phyloP scores from a whole-genome alignment of 2,113 vertebrate genomes.

The Morone chrysops region DNA sequence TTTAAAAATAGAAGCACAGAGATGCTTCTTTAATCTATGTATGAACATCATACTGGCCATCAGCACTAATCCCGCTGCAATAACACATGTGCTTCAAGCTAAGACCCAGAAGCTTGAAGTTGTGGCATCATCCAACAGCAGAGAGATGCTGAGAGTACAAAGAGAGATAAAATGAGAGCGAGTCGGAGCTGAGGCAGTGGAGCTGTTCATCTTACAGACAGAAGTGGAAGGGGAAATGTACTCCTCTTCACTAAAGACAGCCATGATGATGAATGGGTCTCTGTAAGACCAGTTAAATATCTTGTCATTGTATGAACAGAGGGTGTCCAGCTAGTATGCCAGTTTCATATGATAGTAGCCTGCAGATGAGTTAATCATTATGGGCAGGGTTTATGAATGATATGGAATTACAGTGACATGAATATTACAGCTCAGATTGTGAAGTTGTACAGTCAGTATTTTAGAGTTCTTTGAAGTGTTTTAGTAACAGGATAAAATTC shows the following conservation, averaged over 20 bases:
- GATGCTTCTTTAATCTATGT: constrained; percentile 62
- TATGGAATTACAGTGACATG: background rate
- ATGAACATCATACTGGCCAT: constrained; percentile 46
- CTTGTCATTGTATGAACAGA: constrained; percentile 47
- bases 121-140: constrained; percentile 23
- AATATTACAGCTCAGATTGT: background rate
- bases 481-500: background rate
- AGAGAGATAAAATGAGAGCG: constrained; percentile 42
- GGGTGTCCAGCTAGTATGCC: constrained; percentile 22
- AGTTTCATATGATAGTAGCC: constrained; percentile 35
- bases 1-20: constrained; percentile 65
- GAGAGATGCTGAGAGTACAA: constrained; percentile 27
- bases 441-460: background rate
- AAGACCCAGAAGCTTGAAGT: constrained; percentile 49
- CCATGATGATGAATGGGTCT: constrained; percentile 64
- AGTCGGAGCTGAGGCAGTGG: constrained; percentile 25
- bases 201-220: constrained; percentile 64
- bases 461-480: background rate
- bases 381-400: constrained; percentile 17
- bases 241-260: constrained; percentile 51
- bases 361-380: constrained; percentile 55
- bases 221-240: constrained; percentile 58
- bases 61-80: constrained; percentile 51
- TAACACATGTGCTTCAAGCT: constrained; percentile 41
- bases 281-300: constrained; percentile 62